Base-by-base conservation (phyloP, 2,888 invertebrate genomes). In the Cataglyphis cursor region DNA sequence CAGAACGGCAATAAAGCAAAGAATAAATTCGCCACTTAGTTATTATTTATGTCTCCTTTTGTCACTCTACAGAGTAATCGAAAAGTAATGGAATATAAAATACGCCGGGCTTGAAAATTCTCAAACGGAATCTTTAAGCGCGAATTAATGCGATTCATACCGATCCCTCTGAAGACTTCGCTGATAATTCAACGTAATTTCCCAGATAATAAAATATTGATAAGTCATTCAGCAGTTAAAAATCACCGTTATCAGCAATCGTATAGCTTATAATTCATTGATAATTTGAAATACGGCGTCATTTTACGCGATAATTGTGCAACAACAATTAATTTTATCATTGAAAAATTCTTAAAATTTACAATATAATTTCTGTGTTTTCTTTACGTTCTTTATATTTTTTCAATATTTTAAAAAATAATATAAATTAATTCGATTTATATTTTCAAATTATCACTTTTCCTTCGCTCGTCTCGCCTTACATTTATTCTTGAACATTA, bases 21-120 rank as follows among this genome's bases (percentile, higher is more conserved):
- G n/a, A 68, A 82, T 54, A 72, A 48, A 68, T 64, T 82, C 75
- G 15, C 44, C 59, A 38, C 24, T 51, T n/a, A 51, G 57, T n/a
- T 59, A 76, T 82, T 75, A 82, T 82, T 82, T 70, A 72, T 44
- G 31, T 12, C 48, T 18, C 12, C 31, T 48, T 24, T 70, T 78
- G 57, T 59, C 31, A 72, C 24, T 44, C 18, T 15, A 28, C 21
- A 31, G 57, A 38, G 1, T 44, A 31, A 72, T 70, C 31, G 70
- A 31, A 38, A 59, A 31, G 44, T 70, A 78, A 78, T 78, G 44
- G 78, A 80, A 80, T 80, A 72, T 72, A 5, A 80, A 72, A 80
- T 80, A 31, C 21, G 12, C 8, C 31, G 15, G 3, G 44, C 31
- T 31, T 78, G 44, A 31, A 59, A 72, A 31, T 41, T 21, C 18